Evolutionary conservation across 2,888 invertebrate species (phyloP).

Genomic region (Nycteola revayana): DNA sequence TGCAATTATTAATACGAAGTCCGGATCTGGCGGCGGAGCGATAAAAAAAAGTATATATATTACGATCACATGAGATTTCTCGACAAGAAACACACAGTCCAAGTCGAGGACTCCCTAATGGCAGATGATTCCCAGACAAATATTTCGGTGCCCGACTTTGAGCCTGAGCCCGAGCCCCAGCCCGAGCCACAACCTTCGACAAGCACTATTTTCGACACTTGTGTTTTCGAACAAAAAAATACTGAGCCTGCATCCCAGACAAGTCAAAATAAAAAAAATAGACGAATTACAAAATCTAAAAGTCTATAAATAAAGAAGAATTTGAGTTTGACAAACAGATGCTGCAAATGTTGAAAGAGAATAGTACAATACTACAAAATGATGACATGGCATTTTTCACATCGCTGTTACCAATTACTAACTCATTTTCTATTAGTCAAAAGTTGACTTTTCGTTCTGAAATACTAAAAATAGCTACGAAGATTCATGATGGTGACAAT

Average conservation of each 20-base stretch:
- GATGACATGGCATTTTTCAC: too few species aligned
- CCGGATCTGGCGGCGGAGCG: slow-evolving; percentile 6
- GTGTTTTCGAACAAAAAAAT: slow-evolving; percentile 6
- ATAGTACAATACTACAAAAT: too few species aligned
- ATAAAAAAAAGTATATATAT: slow-evolving; percentile 8
- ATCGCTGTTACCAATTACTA: too few species aligned
- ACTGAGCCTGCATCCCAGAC: slow-evolving; percentile 7
- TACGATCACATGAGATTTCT: slow-evolving; percentile 6
- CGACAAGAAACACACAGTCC: slow-evolving; percentile 5
- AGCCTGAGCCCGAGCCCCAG: slow-evolving; percentile 3
- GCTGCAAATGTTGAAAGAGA: too few species aligned
- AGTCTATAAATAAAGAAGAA: too few species aligned
- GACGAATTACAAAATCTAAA: slow-evolving; percentile 10
- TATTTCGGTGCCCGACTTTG: slow-evolving; percentile 7
- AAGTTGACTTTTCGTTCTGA: too few species aligned
- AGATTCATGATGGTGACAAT: too few species aligned
- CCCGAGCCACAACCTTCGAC: slow-evolving; percentile 6
- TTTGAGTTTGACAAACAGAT: too few species aligned
- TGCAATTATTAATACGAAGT: slow-evolving; percentile 4
- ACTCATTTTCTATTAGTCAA: too few species aligned
- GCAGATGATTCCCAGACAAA: slow-evolving; percentile 6
- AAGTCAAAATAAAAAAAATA: slow-evolving; percentile 10
- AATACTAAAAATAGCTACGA: too few species aligned
- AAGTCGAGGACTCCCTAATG: slow-evolving; percentile 5
- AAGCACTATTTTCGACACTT: slow-evolving; percentile 6